phyloP scores from a whole-genome alignment of 2,888 invertebrate species.

The Bellardia pandia region DNA sequence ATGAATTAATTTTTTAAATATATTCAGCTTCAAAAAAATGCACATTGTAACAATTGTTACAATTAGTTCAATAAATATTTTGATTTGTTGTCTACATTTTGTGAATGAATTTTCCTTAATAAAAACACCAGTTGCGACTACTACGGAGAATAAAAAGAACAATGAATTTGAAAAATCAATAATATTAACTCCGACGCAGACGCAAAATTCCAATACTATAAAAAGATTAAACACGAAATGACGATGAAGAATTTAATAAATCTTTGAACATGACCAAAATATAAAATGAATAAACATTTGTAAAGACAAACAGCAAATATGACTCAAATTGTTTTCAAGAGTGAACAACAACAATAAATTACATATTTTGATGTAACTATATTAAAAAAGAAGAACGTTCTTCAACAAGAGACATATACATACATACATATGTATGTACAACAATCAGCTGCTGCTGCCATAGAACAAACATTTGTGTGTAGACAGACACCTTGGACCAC shows the following conservation, averaged over 20 bases:
- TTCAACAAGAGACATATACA: background rate
- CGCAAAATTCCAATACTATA: slow-evolving; percentile 36
- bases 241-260: slow-evolving; percentile 16
- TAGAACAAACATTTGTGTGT: slow-evolving; percentile 21
- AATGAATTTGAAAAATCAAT: slow-evolving; percentile 65
- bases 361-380: slow-evolving; percentile 20
- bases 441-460: slow-evolving; percentile 24
- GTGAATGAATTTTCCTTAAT: slow-evolving; percentile 51
- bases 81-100: background rate
- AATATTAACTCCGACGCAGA: slow-evolving; percentile 52
- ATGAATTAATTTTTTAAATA: too few species aligned
- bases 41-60: background rate
- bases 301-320: background rate
- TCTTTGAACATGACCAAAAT: slow-evolving; percentile 14
- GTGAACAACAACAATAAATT: background rate
- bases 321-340: background rate
- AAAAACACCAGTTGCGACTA: slow-evolving; percentile 69
- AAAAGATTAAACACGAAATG: background rate
- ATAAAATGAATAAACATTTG: slow-evolving; percentile 4
- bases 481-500: slow-evolving; percentile 45
- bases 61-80: background rate
- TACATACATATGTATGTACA: too few species aligned
- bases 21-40: too few species aligned
- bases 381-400: slow-evolving; percentile 12
- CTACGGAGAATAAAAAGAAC: slow-evolving; percentile 23